Evolutionary conservation across 1,140 invertebrate species (phyloP).

Genomic region (Drosophila bifasciata): DNA sequence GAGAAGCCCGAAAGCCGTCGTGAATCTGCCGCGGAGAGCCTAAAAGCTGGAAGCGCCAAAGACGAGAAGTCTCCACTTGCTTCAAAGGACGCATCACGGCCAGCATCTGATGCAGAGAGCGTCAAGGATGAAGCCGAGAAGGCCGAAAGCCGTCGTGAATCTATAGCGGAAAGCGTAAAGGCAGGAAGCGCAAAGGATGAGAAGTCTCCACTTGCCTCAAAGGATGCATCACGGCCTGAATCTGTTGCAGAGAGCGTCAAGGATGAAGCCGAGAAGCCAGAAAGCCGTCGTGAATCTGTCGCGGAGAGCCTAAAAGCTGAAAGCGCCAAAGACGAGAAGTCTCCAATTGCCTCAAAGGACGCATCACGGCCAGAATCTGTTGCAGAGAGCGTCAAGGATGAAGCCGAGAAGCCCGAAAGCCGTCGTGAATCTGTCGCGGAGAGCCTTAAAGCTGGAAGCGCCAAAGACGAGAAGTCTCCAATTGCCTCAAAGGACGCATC

Average conservation of each 20-base stretch:
- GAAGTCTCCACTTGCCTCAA: slow-evolving; percentile 31
- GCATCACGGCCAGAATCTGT: neutral
- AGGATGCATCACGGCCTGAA: slow-evolving; percentile 23
- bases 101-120: slow-evolving; percentile 21
- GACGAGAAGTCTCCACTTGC: slow-evolving; percentile 15
- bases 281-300: slow-evolving; percentile 5
- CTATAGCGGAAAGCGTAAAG: slow-evolving; percentile 7
- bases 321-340: slow-evolving; percentile 2
- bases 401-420: slow-evolving; percentile 5
- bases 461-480: slow-evolving; percentile 1
- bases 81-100: slow-evolving; percentile 39
- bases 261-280: slow-evolving; percentile 6
- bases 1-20: slow-evolving; percentile 35
- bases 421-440: slow-evolving; percentile 33
- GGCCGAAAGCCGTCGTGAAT: slow-evolving; percentile 22
- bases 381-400: neutral
- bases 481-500: slow-evolving; percentile 15
- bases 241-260: slow-evolving; percentile 31
- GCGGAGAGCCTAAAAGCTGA: neutral
- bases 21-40: slow-evolving; percentile 29
- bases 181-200: slow-evolving; percentile 23
- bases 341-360: slow-evolving; percentile 12
- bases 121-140: slow-evolving; percentile 21
- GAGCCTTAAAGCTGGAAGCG: slow-evolving; percentile 24
- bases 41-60: slow-evolving; percentile 11